Evolutionary conservation across 2,888 invertebrate species (phyloP).

Genomic region (Phorcus lineatus): DNA sequence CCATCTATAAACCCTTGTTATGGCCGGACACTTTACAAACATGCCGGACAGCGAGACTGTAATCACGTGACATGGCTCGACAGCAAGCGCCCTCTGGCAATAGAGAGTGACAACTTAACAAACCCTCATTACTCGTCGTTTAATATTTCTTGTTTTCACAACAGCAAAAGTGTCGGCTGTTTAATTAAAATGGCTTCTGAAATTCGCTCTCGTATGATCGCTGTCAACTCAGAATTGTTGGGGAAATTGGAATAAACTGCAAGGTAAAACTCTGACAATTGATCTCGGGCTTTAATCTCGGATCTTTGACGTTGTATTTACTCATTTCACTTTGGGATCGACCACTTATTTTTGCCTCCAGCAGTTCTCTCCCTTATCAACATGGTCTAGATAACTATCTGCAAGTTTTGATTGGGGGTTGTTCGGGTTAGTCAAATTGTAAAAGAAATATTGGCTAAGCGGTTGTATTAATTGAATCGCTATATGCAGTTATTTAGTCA

Average conservation of each 20-base stretch:
- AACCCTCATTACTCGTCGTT: neutral
- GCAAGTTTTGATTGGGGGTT: too few species aligned
- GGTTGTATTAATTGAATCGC: neutral
- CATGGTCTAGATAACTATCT: too few species aligned
- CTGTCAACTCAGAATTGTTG: neutral
- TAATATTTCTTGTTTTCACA: constrained; percentile 7
- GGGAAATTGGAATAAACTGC: constrained; percentile 4
- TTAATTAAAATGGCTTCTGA: constrained; percentile 13
- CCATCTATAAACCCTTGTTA: neutral
- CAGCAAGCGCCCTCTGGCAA: neutral
- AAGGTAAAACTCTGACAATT: neutral
- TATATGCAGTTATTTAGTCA: constrained; percentile 5
- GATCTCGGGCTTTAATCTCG: neutral
- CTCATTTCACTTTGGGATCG: neutral
- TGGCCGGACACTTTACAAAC: neutral
- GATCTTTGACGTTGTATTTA: neutral
- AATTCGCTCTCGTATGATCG: neutral
- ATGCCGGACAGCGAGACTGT: neutral
- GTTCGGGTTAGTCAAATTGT: neutral
- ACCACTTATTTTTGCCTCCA: neutral
- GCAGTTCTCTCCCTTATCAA: neutral
- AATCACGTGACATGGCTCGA: neutral
- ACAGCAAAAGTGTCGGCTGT: neutral
- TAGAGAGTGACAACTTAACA: neutral
- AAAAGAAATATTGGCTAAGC: constrained; percentile 8